Evolutionary conservation across 2,888 invertebrate genomes (phyloP), one percentile per base, ranked within the genome.

Genomic region (Uropetala carovei): DNA sequence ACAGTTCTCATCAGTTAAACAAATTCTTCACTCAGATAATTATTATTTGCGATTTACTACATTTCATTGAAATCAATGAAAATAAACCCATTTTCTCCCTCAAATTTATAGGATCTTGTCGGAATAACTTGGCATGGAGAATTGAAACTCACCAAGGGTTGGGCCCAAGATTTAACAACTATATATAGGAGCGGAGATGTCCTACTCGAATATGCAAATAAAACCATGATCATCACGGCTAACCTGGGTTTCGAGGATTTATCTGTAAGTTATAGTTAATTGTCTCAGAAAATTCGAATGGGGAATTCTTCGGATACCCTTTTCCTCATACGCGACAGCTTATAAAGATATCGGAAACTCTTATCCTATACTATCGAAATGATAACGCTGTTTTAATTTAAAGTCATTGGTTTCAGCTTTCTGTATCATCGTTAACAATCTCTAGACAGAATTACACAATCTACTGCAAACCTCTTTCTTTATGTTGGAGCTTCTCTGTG

Each of bases 61-160:
- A 1, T 13, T 81, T 22, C 22, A 0, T 22, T 82, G n/a, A 27
- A 11, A 30, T 82, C 14, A 27, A 11, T 11, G 82, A 27, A 8
- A 27, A 8, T 22, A 7, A 27, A 82, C 14, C 30, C 16, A 3
- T 11, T 27, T 85, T 9, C 4, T 27, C 16, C 9, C 18, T 81
- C 4, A 82, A 92, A 82, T 94, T 85, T 94, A 58, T 94, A 96
- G 96, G 95, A 94, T 93, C 22, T 75, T 27, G 2, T 75, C 13
- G 75, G 75, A 27, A 75, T 75, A 13, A 9, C 0, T 3, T 75
- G 75, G 75, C 75, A 75, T 27, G 75, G 75, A 13, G 75, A 75
- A 14, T 27, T 75, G 18, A 14, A 75, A 22, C 27, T 75, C 11
- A 75, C 75, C 75, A 75, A 75, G 75, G 75, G 75, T 27, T 75